phyloP scores from a whole-genome alignment of 1,140 invertebrate species.

The Gonatopus flavifemur region DNA sequence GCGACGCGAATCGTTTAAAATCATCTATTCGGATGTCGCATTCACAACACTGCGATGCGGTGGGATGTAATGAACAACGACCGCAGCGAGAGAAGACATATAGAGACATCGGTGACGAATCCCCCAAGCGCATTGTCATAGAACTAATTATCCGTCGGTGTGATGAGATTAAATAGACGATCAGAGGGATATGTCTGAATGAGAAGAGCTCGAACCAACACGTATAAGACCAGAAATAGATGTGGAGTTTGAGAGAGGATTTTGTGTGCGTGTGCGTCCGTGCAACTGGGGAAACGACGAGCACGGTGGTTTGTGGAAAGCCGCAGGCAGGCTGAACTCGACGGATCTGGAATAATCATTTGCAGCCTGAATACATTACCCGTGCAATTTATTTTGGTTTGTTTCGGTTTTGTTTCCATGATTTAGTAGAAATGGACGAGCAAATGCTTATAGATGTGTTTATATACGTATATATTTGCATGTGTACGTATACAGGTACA shows the following conservation, averaged over 20 bases:
- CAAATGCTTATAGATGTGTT: background rate
- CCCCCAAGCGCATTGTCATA: constrained; percentile 34
- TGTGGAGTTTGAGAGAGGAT: constrained; percentile 2
- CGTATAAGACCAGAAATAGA: constrained; percentile 7
- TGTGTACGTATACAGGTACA: background rate
- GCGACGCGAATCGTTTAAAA: too few species aligned
- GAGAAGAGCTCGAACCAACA: constrained; percentile 28
- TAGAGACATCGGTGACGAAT: constrained; percentile 20
- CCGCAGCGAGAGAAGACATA: background rate
- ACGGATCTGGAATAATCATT: constrained; percentile 55
- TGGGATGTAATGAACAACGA: constrained; percentile 6
- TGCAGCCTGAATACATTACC: constrained; percentile 52
- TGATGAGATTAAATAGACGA: constrained; percentile 46
- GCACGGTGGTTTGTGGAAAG: constrained; percentile 46
- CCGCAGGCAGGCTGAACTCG: constrained; percentile 48
- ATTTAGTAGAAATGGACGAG: constrained; percentile 34
- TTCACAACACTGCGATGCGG: too few species aligned
- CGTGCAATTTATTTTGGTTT: constrained; percentile 52
- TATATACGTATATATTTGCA: too few species aligned
- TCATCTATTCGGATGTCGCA: too few species aligned
- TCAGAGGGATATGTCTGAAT: constrained; percentile 27
- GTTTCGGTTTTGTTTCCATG: constrained; percentile 50
- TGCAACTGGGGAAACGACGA: constrained; percentile 33
- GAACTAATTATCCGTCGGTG: constrained; percentile 37
- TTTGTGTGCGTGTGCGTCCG: too few species aligned